A percentile compares a stretch with the other conserved stretches of the same genome.
phyloP scores from a whole-genome alignment of 2,113 vertebrate genomes.

The Ginglymostoma cirratum region DNA sequence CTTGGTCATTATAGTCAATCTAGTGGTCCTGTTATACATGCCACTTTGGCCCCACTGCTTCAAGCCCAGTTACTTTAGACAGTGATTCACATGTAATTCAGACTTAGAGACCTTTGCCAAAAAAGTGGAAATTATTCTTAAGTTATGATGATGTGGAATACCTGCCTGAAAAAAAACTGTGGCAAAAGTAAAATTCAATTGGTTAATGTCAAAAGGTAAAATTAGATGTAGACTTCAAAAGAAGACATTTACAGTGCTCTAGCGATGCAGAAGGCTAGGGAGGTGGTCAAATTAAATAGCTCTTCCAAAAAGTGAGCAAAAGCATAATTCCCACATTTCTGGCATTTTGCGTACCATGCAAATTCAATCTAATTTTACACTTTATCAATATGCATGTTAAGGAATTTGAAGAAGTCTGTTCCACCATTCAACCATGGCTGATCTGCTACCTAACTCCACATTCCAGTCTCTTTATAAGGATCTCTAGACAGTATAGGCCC shows the following conservation, averaged over 20 bases:
- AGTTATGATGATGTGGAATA: not conserved
- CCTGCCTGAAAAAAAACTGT: not conserved
- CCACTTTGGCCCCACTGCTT: not conserved
- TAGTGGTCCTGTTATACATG: not conserved
- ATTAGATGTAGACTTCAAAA: not conserved
- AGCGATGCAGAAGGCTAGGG: no score
- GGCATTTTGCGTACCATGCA: no score
- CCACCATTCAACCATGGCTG: not conserved
- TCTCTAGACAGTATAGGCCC: no score
- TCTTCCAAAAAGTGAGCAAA: not conserved
- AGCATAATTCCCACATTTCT: not conserved
- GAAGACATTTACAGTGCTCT: not conserved
- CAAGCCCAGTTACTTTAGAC: not conserved
- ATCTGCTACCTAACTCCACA: not conserved
- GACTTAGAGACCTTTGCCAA: not conserved
- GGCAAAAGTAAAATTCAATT: not conserved
- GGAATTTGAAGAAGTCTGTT: no score
- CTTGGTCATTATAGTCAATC: not conserved
- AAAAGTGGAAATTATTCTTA: not conserved
- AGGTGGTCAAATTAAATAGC: not conserved
- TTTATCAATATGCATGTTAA: no score
- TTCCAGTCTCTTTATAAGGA: not conserved
- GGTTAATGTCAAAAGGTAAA: not conserved
- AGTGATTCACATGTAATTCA: not conserved
- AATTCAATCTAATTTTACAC: no score